A percentile compares a stretch with the other conserved stretches of the same genome.
Conservation (phyloP, 1,140 invertebrate genomes). For the Formica exsecta region DNA sequence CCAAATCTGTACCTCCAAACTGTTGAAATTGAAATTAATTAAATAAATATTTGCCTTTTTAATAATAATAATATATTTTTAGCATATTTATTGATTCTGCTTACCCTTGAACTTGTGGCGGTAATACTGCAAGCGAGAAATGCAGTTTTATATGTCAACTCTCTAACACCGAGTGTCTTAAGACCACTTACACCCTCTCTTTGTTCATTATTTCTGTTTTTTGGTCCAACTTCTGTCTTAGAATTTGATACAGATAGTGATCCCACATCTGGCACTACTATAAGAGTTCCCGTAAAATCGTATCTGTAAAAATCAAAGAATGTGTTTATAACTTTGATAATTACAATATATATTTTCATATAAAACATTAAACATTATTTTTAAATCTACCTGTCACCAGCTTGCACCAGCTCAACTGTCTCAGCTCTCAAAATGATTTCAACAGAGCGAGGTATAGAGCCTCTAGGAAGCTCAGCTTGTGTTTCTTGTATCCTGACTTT, state of each 20-base stretch:
- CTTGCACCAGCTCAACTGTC: conserved; percentile 98
- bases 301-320: conserved; percentile 88
- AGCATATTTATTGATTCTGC: conserved; percentile 54
- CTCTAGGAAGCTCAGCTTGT: conserved; percentile 98
- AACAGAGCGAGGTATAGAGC: conserved; percentile 98
- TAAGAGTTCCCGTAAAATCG: conserved; percentile 98
- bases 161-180: conserved; percentile 97
- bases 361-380: neutral
- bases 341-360: neutral
- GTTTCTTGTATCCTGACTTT: conserved; percentile 99
- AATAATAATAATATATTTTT: neutral
- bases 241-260: conserved; percentile 95
- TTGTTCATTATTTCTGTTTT: conserved; percentile 90
- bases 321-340: neutral
- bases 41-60: conserved; percentile 8
- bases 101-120: conserved; percentile 93
- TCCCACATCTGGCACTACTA: conserved; percentile 98
- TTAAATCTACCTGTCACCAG: conserved; percentile 82
- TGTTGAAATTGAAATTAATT: conserved; percentile 74
- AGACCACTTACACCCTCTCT: conserved; percentile 96
- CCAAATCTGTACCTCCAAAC: conserved; percentile 92
- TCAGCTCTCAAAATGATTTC: conserved; percentile 99
- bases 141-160: conserved; percentile 97
- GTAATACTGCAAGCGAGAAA: conserved; percentile 98
- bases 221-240: conserved; percentile 92